These are phyloP conservation scores for Aegithalos caudatus DNA, from an alignment of 2,113 vertebrate species.

Conservation along the genomic window DNA sequence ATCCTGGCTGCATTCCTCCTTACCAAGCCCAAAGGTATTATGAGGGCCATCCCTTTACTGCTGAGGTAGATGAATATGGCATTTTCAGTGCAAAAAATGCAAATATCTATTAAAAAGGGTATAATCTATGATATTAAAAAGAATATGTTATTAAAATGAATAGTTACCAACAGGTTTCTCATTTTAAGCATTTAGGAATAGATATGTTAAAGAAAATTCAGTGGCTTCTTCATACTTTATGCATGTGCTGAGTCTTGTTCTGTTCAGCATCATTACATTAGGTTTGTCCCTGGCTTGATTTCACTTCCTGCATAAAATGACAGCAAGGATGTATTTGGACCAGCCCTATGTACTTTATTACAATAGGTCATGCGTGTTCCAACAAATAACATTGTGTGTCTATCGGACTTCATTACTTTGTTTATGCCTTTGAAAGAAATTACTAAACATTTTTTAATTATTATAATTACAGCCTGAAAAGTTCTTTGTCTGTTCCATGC, in stretches of 20 bases:
- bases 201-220: neutral
- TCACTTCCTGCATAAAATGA: conserved; percentile 55
- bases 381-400: conserved; percentile 47
- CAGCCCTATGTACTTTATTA: conserved; percentile 48
- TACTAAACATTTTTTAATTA: conserved; percentile 40
- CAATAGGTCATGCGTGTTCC: conserved; percentile 47
- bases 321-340: conserved; percentile 58
- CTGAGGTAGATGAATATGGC: neutral
- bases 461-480: conserved; percentile 22
- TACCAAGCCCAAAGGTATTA: neutral
- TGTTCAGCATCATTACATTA: neutral
- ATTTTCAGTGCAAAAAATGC: neutral
- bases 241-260: neutral
- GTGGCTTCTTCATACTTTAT: neutral
- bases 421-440: conserved; percentile 53
- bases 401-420: conserved; percentile 33
- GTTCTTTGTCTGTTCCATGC: conserved; percentile 36
- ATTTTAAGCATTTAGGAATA: neutral
- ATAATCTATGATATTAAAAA: neutral
- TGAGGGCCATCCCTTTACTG: neutral
- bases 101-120: neutral
- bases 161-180: neutral
- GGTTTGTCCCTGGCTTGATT: conserved; percentile 56
- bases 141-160: neutral
- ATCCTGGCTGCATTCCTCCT: neutral